phyloP scores from a whole-genome alignment of 2,888 invertebrate species.

The Tubulanus polymorphus region DNA sequence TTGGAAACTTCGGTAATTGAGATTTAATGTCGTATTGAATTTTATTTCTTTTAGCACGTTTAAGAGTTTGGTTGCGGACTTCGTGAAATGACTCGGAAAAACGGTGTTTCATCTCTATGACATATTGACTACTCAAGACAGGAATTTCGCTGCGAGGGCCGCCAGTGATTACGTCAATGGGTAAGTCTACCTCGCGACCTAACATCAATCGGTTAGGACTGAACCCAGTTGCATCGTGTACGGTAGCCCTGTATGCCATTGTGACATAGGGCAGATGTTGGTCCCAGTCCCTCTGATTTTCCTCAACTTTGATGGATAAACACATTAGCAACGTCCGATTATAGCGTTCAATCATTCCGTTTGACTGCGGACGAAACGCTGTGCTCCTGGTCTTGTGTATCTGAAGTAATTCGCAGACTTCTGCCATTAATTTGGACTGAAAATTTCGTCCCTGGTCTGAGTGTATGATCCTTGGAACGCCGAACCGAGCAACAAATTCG shows the following conservation, averaged over 20 bases:
- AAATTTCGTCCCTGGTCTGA: constrained; percentile 13
- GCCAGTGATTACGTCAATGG: background rate
- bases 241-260: constrained; percentile 20
- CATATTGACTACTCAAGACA: background rate
- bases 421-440: constrained; percentile 12
- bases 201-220: constrained; percentile 9
- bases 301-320: constrained; percentile 10
- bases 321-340: constrained; percentile 16
- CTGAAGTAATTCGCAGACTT: constrained; percentile 13
- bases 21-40: background rate
- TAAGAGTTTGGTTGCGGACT: background rate
- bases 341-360: constrained; percentile 18
- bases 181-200: constrained; percentile 5
- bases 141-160: background rate
- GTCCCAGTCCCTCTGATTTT: constrained; percentile 16
- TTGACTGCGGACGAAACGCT: constrained; percentile 13
- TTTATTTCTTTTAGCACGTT: background rate
- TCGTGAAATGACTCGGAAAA: background rate
- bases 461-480: constrained; percentile 10
- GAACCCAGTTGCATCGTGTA: constrained; percentile 12
- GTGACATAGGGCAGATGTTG: constrained; percentile 15
- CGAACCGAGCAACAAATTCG: constrained; percentile 10
- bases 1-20: background rate
- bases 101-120: no score
- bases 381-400: constrained; percentile 18